Percentiles rank a stretch among this genome's conserved stretches.
phyloP scores from a whole-genome alignment of 1,140 invertebrate species.

The Brachionus asplanchnoidis region DNA sequence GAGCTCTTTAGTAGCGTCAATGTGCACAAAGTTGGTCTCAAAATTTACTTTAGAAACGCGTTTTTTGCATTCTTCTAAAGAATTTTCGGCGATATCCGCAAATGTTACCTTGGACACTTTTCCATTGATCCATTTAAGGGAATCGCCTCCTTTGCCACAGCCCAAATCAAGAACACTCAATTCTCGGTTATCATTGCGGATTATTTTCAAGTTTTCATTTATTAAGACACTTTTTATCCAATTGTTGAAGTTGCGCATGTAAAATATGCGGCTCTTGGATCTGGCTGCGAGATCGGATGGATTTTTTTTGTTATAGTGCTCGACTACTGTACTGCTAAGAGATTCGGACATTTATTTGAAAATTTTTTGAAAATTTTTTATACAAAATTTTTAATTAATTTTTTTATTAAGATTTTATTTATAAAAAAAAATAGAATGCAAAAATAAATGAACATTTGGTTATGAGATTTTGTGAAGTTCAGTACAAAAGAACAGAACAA shows the following conservation, averaged over 20 bases:
- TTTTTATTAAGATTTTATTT: not conserved
- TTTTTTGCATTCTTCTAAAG: slow-evolving; percentile 72
- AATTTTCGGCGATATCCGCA: slow-evolving; percentile 80
- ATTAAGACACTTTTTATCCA: slow-evolving; percentile 96
- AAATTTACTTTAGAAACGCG: slow-evolving; percentile 62
- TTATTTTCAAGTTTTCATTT: slow-evolving; percentile 57
- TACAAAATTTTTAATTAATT: not conserved
- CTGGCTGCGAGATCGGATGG: slow-evolving; percentile 58
- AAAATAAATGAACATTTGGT: not conserved
- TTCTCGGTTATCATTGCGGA: slow-evolving; percentile 48
- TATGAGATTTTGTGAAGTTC: too few relatives aligned
- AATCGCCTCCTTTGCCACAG: slow-evolving; percentile 90
- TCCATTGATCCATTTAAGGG: slow-evolving; percentile 85
- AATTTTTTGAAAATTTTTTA: not conserved
- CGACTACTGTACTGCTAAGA: not conserved
- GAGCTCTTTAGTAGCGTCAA: slow-evolving; percentile 77
- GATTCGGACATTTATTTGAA: not conserved
- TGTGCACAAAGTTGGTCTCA: slow-evolving; percentile 81
- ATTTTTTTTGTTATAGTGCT: slow-evolving; percentile 36
- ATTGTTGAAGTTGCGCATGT: slow-evolving; percentile 94
- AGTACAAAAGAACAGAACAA: too few relatives aligned
- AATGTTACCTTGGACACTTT: slow-evolving; percentile 4
- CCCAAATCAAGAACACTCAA: slow-evolving; percentile 63
- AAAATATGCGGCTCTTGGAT: slow-evolving; percentile 79
- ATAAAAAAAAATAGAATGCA: not conserved